Evolutionary conservation across 1,140 invertebrate genomes (phyloP), one percentile per base, ranked within the genome.

Genomic region (Ceratoteleas bidentatus): DNA sequence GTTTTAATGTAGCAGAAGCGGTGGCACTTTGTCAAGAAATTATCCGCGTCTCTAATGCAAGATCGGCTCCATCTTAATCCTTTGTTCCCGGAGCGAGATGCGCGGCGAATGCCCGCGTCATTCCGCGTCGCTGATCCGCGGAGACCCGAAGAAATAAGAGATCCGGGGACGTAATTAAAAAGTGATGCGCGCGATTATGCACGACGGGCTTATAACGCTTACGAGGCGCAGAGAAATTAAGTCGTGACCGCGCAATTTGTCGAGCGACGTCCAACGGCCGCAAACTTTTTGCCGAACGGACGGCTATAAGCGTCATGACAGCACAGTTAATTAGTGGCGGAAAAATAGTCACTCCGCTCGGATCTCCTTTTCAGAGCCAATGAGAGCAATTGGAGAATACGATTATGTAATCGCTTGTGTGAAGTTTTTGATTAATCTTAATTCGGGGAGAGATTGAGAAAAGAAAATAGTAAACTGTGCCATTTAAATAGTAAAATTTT

Each of bases 1-100:
- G 24, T 54, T 54, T 54, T 54, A 54, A 54, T 54, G 53, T 54
- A 54, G 24, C 53, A 33, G 53, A 54, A 54, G 11, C 32, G 34
- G 34, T 54, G 11, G 32, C 13, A 11, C 32, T 34, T 11, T 34
- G 13, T 54, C 53, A 54, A 34, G 15, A 33, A 54, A 54, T 54
- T 54, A 54, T 54, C 34, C 32, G 6, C 11, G 24, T 3, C 24
- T 34, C 32, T 33, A 33, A 54, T 54, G 53, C 34, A 9, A 54
- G 34, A 54, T 54, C 32, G 32, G 9, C 32, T 54, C 24, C 24
- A 54, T 54, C n/a, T 34, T 33, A 54, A 50, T 50, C 13, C 15
- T 54, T 54, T 33, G 16, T 54, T 54, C 53, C 11, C 34, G 15
- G 24, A 33, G 3, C 24, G 10, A 33, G 32, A 34, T 24, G 24